These are phyloP conservation scores for Parus major DNA, from an alignment of 2,113 vertebrate genomes.

Conservation along the genomic window DNA sequence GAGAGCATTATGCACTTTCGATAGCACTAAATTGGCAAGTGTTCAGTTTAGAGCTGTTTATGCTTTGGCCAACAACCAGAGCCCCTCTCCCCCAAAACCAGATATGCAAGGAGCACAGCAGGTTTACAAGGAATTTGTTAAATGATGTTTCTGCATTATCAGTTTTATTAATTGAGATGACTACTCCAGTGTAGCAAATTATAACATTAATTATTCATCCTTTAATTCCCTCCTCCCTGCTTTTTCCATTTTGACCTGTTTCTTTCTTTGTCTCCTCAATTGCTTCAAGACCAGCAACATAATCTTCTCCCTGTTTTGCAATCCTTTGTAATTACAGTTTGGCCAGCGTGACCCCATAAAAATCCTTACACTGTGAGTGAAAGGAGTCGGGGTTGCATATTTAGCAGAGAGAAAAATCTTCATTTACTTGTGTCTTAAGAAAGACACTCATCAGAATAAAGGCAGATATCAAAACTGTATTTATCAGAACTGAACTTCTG, in stretches of 20 bases:
- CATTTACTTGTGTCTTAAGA: not conserved
- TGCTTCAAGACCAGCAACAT: not conserved
- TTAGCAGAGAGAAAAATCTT: not conserved
- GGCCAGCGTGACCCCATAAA: not conserved
- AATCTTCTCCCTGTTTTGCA: not conserved
- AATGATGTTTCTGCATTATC: not conserved
- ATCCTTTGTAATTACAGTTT: not conserved
- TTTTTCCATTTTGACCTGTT: not conserved
- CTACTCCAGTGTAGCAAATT: not conserved
- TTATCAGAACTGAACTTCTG: not conserved
- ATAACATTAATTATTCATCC: not conserved
- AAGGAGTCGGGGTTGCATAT: not conserved
- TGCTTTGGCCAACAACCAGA: not conserved
- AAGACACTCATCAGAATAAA: not conserved
- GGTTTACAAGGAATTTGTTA: not conserved
- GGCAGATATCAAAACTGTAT: not conserved
- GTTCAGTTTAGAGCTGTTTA: not conserved
- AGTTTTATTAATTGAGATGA: not conserved
- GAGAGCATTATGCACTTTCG: rapidly evolving
- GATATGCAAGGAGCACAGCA: not conserved
- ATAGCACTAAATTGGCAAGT: not conserved
- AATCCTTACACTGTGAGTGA: not conserved
- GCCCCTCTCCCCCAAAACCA: not conserved
- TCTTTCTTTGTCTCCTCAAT: not conserved
- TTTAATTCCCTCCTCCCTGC: not conserved